phyloP scores from a whole-genome alignment of 2,113 vertebrate species.

The Tragelaphus imberbis region DNA sequence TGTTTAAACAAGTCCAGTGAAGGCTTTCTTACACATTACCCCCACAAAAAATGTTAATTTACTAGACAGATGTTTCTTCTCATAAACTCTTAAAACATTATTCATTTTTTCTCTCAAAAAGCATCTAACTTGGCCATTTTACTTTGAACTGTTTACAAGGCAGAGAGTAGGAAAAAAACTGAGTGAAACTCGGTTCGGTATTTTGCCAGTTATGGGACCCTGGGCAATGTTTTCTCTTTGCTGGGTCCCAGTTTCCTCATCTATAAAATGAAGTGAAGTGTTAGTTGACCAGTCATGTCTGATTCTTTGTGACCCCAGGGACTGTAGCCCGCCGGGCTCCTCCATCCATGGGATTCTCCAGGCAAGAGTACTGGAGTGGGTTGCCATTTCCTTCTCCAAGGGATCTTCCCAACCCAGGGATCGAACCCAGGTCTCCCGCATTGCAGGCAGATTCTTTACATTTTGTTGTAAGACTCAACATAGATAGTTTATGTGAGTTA shows the following conservation, averaged over 20 bases:
- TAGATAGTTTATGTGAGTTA: neutral
- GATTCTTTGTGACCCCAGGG: neutral
- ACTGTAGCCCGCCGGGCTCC: neutral
- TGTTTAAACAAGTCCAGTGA: neutral
- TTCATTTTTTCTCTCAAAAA: neutral
- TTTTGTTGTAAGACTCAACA: neutral
- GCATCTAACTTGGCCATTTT: neutral
- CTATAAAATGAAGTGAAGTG: neutral
- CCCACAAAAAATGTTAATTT: neutral
- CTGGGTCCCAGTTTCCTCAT: neutral
- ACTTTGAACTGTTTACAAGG: neutral
- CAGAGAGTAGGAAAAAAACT: neutral
- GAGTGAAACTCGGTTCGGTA: neutral
- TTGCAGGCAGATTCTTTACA: neutral
- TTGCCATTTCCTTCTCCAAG: neutral
- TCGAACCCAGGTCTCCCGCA: neutral
- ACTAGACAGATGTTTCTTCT: neutral
- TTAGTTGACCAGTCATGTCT: neutral
- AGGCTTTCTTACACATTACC: neutral
- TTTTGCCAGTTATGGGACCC: neutral
- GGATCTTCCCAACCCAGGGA: neutral
- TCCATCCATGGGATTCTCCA: neutral
- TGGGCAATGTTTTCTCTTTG: neutral
- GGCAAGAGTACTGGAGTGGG: neutral
- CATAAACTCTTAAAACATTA: conserved; percentile 20